phyloP scores from a whole-genome alignment of 2,797 vertebrate species.

The Neosilurus hyrtlii region DNA sequence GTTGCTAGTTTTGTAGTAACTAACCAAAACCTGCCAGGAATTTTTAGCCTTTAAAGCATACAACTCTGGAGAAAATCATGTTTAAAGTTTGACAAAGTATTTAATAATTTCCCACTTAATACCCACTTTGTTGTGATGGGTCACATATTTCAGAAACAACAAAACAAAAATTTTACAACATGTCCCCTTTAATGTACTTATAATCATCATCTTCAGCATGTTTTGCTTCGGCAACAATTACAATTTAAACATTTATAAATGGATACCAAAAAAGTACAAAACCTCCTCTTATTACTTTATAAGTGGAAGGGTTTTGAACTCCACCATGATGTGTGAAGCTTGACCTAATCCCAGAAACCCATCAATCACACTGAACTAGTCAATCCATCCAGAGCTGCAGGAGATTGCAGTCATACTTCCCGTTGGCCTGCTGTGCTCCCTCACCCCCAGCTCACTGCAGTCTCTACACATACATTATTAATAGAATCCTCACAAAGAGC shows the following conservation, averaged over 20 bases:
- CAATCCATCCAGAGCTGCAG: constrained; percentile 40
- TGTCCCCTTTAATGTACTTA: not conserved
- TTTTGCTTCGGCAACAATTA: not conserved
- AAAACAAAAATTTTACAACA: too few relatives aligned
- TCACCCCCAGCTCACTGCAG: constrained; percentile 66
- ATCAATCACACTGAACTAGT: constrained; percentile 44
- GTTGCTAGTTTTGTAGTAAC: too few relatives aligned
- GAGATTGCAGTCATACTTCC: constrained; percentile 54
- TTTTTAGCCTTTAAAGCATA: too few relatives aligned
- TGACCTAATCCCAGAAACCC: constrained; percentile 34
- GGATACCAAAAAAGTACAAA: not conserved
- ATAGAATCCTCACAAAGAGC: constrained; percentile 67
- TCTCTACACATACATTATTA: constrained; percentile 77
- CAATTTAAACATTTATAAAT: not conserved
- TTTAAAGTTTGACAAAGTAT: too few relatives aligned
- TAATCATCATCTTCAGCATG: not conserved
- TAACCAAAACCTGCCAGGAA: too few relatives aligned
- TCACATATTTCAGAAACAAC: too few relatives aligned
- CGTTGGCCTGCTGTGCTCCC: constrained; percentile 51
- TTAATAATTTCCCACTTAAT: too few relatives aligned
- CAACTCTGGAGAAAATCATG: too few relatives aligned
- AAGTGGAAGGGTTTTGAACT: constrained; percentile 19
- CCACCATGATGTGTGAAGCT: constrained; percentile 37
- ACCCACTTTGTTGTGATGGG: too few relatives aligned
- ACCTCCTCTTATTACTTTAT: not conserved